Evolutionary conservation across 2,888 invertebrate species (phyloP).

Genomic region (Drosophila atripex): DNA sequence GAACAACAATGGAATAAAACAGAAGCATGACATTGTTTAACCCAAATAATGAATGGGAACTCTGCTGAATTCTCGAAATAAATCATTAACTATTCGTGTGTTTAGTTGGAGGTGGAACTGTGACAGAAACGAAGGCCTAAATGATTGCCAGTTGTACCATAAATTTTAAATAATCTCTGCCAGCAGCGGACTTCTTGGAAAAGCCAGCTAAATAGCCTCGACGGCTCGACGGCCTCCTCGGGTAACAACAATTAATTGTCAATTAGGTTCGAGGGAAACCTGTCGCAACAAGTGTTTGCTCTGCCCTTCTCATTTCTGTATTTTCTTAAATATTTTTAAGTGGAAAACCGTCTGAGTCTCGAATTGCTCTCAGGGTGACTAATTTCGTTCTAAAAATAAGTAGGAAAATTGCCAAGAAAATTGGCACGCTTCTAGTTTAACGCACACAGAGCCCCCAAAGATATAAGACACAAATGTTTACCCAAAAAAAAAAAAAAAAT

Average conservation of each 20-base stretch:
- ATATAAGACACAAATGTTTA: constrained; percentile 14
- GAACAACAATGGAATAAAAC: constrained; percentile 15
- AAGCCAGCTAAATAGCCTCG: constrained; percentile 31
- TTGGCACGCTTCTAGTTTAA: constrained; percentile 71
- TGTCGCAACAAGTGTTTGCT: constrained; percentile 62
- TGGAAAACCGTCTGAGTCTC: constrained; percentile 28
- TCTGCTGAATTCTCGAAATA: constrained; percentile 23
- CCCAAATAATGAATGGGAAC: constrained; percentile 49
- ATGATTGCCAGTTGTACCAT: constrained; percentile 33
- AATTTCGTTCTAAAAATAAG: constrained; percentile 71
- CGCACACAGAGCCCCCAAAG: constrained; percentile 11
- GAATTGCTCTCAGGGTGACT: constrained; percentile 55
- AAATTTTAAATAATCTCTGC: constrained; percentile 31
- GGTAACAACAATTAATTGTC: constrained; percentile 45
- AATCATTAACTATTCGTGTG: constrained; percentile 29
- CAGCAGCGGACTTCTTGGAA: constrained; percentile 13
- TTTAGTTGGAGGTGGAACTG: constrained; percentile 13
- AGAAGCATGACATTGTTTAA: constrained; percentile 39
- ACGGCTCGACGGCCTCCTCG: constrained; percentile 4
- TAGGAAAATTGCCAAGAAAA: constrained; percentile 68
- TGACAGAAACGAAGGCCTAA: constrained; percentile 38
- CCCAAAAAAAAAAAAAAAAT: constrained; percentile 11
- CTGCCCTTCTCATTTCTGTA: constrained; percentile 21
- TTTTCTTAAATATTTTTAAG: constrained; percentile 28
- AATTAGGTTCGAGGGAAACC: constrained; percentile 37